phyloP scores from a whole-genome alignment of 92 coral and sea anemone species.

The Meandrina meandrites region DNA sequence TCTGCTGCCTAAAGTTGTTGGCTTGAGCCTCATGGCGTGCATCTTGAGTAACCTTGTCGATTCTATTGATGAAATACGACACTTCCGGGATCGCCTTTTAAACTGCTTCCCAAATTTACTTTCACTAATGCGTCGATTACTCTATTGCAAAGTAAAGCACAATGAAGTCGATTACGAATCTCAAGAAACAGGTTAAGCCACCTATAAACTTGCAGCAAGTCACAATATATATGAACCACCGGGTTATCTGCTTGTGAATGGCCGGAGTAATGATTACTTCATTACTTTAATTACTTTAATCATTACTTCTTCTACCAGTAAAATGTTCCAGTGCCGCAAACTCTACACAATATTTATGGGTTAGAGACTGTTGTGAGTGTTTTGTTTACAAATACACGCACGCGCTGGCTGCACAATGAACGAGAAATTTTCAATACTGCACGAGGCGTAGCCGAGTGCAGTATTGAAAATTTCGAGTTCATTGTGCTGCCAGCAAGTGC shows the following conservation, averaged over 20 bases:
- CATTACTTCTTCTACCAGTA: no score
- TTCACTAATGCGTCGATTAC: neutral
- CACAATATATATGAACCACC: neutral
- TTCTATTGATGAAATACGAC: conserved; percentile 20
- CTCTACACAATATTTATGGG: no score
- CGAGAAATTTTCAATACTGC: no score
- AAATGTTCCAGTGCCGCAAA: no score
- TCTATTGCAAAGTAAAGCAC: neutral
- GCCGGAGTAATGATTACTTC: neutral
- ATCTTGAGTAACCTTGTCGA: conserved; percentile 10
- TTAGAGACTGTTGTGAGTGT: no score
- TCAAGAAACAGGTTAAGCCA: neutral
- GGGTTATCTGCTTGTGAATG: neutral
- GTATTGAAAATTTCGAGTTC: no score
- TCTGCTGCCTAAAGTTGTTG: neutral
- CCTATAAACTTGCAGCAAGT: neutral
- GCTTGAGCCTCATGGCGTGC: conserved; percentile 21
- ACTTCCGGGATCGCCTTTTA: neutral
- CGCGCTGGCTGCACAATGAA: no score
- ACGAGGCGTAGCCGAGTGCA: no score
- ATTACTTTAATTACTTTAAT: no score
- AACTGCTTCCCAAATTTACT: neutral
- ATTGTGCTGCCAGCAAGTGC: no score
- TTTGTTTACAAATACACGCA: no score
- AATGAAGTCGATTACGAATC: neutral